Evolutionary conservation across 2,113 vertebrate species (phyloP).

Genomic region (Cricetomys ansorgei): DNA sequence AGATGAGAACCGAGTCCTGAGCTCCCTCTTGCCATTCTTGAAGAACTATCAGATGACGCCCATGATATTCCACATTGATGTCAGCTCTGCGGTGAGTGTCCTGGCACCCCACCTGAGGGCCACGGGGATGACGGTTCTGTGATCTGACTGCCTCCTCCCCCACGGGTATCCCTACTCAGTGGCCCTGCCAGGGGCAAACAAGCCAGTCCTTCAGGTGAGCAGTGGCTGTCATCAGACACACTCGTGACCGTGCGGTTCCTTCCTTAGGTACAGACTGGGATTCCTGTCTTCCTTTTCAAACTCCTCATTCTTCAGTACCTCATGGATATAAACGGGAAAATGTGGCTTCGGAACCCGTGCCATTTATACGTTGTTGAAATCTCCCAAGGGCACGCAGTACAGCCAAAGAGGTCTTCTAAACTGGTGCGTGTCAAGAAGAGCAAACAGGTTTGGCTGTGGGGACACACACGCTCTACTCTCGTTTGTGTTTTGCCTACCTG

Average conservation of each 20-base stretch:
- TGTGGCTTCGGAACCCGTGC: conserved; percentile 92
- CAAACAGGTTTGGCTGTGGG: neutral
- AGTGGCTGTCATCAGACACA: rapidly evolving
- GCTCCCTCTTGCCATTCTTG: conserved; percentile 88
- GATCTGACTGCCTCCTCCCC: rapidly evolving
- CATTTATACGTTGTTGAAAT: conserved; percentile 95
- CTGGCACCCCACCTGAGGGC: neutral
- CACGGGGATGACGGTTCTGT: rapidly evolving
- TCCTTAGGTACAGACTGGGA: conserved; percentile 91
- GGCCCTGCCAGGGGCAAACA: rapidly evolving
- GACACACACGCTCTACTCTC: neutral
- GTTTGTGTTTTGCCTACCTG: neutral
- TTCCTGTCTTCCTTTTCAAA: conserved; percentile 95
- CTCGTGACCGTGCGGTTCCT: neutral
- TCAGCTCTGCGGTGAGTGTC: conserved; percentile 94
- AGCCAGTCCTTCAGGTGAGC: neutral
- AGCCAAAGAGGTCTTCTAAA: conserved; percentile 73
- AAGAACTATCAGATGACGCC: conserved; percentile 81
- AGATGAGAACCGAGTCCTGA: conserved; percentile 91
- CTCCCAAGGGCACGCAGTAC: conserved; percentile 82
- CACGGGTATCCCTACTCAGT: rapidly evolving
- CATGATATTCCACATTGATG: conserved; percentile 93
- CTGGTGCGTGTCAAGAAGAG: conserved; percentile 80
- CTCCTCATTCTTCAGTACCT: conserved; percentile 93
- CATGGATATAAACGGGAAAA: conserved; percentile 90